Conservation (phyloP, 1,140 invertebrate species). For the Hyles euphorbiae region DNA sequence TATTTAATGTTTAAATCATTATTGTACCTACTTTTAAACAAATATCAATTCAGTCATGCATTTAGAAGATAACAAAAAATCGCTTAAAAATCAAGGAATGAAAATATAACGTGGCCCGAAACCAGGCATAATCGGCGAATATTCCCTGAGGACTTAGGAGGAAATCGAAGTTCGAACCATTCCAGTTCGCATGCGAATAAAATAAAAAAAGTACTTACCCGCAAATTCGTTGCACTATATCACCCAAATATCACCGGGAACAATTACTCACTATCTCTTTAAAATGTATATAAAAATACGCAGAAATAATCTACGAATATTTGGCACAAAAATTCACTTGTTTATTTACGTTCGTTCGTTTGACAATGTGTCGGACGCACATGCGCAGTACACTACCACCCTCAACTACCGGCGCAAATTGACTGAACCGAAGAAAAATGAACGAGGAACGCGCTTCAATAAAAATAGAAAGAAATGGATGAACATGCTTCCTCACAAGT, state of each 20-base stretch:
- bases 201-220: conserved; percentile 57
- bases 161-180: too few relatives aligned
- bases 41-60: too few relatives aligned
- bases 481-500: background rate
- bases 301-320: conserved; percentile 27
- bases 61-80: too few relatives aligned
- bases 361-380: conserved; percentile 52
- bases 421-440: conserved; percentile 27
- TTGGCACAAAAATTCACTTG: conserved; percentile 56
- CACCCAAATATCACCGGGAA: conserved; percentile 28
- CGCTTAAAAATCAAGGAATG: too few relatives aligned
- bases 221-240: conserved; percentile 55
- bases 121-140: too few relatives aligned
- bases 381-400: conserved; percentile 44
- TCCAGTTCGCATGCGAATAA: conserved; percentile 30
- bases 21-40: too few relatives aligned
- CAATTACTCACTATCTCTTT: conserved; percentile 27
- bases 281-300: conserved; percentile 22
- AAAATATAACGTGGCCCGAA: too few relatives aligned
- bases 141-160: too few relatives aligned
- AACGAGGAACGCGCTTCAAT: conserved; percentile 12
- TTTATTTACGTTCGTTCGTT: conserved; percentile 67
- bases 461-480: conserved; percentile 9
- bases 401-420: conserved; percentile 44
- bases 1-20: too few relatives aligned